Evolutionary conservation across 1,140 invertebrate species (phyloP), one percentile per base, ranked within the genome.

Genomic region (Periplaneta americana): DNA sequence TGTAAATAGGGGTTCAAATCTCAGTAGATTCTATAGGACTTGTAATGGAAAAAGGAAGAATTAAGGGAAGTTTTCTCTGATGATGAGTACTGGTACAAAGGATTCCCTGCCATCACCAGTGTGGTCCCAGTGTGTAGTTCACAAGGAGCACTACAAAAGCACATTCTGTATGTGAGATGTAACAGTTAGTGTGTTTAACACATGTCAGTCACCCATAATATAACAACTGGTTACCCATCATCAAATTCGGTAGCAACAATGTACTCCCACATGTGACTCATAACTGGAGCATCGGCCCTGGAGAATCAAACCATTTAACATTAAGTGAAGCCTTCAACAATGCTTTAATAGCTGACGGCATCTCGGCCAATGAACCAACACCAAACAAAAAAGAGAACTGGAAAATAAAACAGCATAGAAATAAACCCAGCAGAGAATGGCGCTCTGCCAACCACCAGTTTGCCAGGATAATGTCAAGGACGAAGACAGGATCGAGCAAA

Each of bases 281-380:
- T 94, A 85, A 98, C 94, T 84, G 97, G 97, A 86, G 97, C 97
- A 93, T 99, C 97, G 85, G 97, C 97, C 97, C 97, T 97, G 88
- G 88, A 83, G 28, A 91, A 91, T 84, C 85, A 88, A 80, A 82
- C 39, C 80, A 78, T 31, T 81, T 34, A 35, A 84, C 37, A 81
- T n/a, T 17, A 79, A 57, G 75, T n/a, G n/a, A 1, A 28, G 48
- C 6, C 11, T 5, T 66, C 48, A 28, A 6, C 39, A 48, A n/a
- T 66, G 22, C 28, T 22, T 66, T 66, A 66, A 66, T 18, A n/a
- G 4, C 11, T n/a, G 48, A 66, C n/a, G 5, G 48, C 28, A 66
- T 66, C 48, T n/a, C 48, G 28, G 28, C 22, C 48, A 66, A 66
- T 22, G n/a, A 66, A 28, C 48, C 48, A 66, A 66, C 22, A 28